Conservation (phyloP, 2,888 invertebrate species). For the Neelides folsomi region DNA sequence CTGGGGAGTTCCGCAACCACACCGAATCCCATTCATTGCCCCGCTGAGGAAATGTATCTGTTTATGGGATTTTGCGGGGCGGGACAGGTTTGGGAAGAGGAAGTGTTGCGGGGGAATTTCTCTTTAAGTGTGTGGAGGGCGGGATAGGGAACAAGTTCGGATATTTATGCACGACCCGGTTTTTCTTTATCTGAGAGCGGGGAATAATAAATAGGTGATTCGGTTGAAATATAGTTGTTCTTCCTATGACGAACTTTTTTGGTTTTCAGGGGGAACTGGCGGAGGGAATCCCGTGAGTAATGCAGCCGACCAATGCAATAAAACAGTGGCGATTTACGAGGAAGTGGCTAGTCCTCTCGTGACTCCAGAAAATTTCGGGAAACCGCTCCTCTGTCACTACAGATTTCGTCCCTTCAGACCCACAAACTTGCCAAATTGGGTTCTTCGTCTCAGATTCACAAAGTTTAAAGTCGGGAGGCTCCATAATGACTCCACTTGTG, state of each 20-base stretch:
- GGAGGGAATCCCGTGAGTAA: slow-evolving; percentile 43
- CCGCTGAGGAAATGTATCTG: too few relatives aligned
- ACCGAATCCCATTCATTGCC: too few relatives aligned
- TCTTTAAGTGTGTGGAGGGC: too few relatives aligned
- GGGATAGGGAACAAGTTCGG: too few relatives aligned
- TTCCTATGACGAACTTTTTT: background rate
- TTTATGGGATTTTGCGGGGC: too few relatives aligned
- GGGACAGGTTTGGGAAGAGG: too few relatives aligned
- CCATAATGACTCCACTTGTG: slow-evolving; percentile 73
- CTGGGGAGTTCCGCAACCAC: too few relatives aligned
- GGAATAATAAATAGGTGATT: background rate
- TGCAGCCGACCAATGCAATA: slow-evolving; percentile 66
- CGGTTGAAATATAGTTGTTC: background rate
- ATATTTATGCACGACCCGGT: too few relatives aligned
- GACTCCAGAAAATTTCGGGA: slow-evolving; percentile 64
- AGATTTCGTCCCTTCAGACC: slow-evolving; percentile 68
- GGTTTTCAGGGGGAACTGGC: slow-evolving; percentile 26
- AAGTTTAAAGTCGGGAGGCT: slow-evolving; percentile 82
- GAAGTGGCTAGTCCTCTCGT: slow-evolving; percentile 79
- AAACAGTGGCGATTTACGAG: slow-evolving; percentile 85
- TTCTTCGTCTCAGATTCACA: slow-evolving; percentile 74
- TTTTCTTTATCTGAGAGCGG: too few relatives aligned
- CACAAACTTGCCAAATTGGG: slow-evolving; percentile 79
- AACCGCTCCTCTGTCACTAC: slow-evolving; percentile 78
- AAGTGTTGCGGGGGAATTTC: too few relatives aligned